Conservation (phyloP, 2,888 invertebrate genomes). For the Smittia sp. region DNA sequence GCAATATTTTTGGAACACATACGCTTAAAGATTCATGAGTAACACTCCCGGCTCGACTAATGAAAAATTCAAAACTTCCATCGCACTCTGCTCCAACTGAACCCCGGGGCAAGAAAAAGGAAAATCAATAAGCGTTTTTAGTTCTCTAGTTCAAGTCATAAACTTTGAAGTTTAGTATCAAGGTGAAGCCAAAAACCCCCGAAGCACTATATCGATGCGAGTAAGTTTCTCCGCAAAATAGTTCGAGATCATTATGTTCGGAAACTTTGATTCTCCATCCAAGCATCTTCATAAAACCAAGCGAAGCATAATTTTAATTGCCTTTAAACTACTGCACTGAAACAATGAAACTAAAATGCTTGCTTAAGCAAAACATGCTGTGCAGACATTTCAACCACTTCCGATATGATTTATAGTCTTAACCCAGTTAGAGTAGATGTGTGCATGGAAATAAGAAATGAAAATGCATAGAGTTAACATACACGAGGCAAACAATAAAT, state of each 20-base stretch:
- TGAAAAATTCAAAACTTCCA: neutral
- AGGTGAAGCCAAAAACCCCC: neutral
- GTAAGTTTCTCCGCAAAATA: no score
- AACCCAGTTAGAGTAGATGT: conserved; percentile 1
- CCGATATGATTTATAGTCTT: conserved; percentile 19
- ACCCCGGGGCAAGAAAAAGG: neutral
- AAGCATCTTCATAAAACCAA: neutral
- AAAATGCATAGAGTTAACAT: neutral
- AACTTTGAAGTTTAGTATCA: conserved; percentile 18
- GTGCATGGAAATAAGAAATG: neutral
- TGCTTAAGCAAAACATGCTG: conserved; percentile 7
- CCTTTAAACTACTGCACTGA: conserved; percentile 7
- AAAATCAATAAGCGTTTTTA: conserved; percentile 10
- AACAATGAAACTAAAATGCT: conserved; percentile 3
- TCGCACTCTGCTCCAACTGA: neutral
- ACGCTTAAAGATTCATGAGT: no score
- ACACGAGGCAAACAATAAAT: conserved; percentile 13
- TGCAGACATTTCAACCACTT: neutral
- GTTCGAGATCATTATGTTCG: no score
- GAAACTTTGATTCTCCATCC: no score
- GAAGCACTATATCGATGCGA: no score
- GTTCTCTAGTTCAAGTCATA: conserved; percentile 7
- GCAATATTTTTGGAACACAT: no score
- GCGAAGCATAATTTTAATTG: conserved; percentile 4
- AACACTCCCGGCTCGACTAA: neutral